A percentile compares a stretch with the other conserved stretches of the same genome.
Evolutionary conservation across 2,797 vertebrate species (phyloP).

Genomic region (Myiothlypis chrysogaster): DNA sequence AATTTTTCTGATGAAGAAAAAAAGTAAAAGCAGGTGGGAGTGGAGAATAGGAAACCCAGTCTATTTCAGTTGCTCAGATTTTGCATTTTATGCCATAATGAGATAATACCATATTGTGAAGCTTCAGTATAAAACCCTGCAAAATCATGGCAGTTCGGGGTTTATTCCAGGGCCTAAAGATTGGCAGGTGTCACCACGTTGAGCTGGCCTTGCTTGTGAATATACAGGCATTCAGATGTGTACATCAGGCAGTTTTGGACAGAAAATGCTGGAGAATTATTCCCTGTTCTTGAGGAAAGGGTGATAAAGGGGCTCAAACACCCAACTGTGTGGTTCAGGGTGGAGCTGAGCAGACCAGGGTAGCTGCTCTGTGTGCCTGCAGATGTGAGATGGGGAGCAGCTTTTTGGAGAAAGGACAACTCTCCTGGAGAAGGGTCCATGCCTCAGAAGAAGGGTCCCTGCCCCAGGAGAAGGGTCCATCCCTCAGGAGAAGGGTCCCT

Average conservation of each 20-base stretch:
- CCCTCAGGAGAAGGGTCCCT: background rate
- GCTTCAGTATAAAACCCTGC: background rate
- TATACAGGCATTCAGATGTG: background rate
- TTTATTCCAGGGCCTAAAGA: background rate
- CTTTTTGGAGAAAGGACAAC: background rate
- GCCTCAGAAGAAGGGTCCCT: accelerated
- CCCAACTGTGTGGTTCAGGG: accelerated
- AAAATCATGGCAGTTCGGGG: background rate
- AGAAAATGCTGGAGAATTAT: background rate
- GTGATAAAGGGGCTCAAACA: too few relatives aligned
- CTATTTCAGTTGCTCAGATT: background rate
- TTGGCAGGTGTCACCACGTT: background rate
- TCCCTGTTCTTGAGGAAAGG: background rate
- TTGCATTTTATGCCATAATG: background rate
- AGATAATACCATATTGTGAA: background rate
- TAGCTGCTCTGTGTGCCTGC: background rate
- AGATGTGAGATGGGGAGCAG: background rate
- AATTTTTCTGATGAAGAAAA: background rate
- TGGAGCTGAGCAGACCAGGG: background rate
- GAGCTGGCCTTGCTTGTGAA: background rate
- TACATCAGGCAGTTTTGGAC: background rate
- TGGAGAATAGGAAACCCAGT: background rate
- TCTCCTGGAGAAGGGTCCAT: background rate
- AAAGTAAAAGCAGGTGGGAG: background rate
- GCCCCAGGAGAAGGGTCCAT: accelerated